A percentile compares a stretch with the other conserved stretches of the same genome.
phyloP scores from a whole-genome alignment of 1,140 invertebrate species.

The Hydropsyche tenuis region DNA sequence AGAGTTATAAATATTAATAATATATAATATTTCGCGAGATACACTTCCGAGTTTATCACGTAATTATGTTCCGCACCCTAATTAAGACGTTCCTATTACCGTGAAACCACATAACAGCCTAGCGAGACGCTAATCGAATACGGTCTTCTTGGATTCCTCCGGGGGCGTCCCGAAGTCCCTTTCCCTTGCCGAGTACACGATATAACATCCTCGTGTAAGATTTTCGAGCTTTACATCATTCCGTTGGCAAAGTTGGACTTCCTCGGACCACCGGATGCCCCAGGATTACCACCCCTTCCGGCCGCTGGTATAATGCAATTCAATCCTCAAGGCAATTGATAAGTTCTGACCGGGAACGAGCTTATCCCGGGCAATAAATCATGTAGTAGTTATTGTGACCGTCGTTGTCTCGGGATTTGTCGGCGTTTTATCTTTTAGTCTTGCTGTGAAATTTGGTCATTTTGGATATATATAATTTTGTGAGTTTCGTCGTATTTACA shows the following conservation, averaged over 20 bases:
- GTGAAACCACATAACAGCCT: conserved; percentile 49
- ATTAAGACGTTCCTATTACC: conserved; percentile 48
- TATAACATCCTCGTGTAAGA: neutral
- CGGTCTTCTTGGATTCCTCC: conserved; percentile 37
- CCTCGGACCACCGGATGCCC: conserved; percentile 46
- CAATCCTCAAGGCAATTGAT: conserved; percentile 34
- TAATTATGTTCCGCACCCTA: conserved; percentile 47
- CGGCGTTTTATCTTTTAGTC: neutral
- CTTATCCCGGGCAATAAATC: conserved; percentile 16
- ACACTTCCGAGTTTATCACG: conserved; percentile 42
- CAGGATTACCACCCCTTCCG: conserved; percentile 34
- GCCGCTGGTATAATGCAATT: conserved; percentile 30
- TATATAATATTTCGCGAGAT: conserved; percentile 23
- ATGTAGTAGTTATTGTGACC: conserved; percentile 14
- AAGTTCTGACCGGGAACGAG: conserved; percentile 30
- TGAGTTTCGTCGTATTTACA: conserved; percentile 15
- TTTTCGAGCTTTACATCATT: conserved; percentile 40
- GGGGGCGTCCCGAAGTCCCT: conserved; percentile 30
- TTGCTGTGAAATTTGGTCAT: no score
- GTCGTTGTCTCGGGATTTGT: neutral
- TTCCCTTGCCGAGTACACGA: neutral
- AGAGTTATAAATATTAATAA: conserved; percentile 22
- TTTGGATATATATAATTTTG: no score
- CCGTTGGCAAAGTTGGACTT: conserved; percentile 24
- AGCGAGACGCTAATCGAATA: conserved; percentile 50